A percentile compares a stretch with the other conserved stretches of the same genome.
Evolutionary conservation across 2,797 vertebrate genomes (phyloP).

Genomic region (Pelochelys cantorii): DNA sequence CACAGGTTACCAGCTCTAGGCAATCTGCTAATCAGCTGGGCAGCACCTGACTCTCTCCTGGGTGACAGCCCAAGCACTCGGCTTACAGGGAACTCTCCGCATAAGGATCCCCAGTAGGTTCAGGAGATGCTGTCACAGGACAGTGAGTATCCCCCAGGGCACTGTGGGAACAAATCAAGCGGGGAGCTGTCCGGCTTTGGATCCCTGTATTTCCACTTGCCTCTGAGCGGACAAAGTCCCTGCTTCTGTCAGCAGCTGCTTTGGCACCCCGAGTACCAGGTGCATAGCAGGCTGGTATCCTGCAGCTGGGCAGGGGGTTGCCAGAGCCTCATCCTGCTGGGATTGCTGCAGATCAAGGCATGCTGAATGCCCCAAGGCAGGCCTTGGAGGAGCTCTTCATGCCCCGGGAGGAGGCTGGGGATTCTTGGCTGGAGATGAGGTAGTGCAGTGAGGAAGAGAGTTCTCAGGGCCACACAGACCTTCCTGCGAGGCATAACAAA

Average conservation of each 20-base stretch:
- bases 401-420: constrained; percentile 49
- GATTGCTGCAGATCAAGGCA: constrained; percentile 60
- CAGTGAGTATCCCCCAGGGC: constrained; percentile 28
- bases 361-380: constrained; percentile 37
- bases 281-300: accelerated
- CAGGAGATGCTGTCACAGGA: constrained; percentile 10
- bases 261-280: accelerated
- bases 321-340: background rate
- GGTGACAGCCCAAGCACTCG: too few species aligned
- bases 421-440: constrained; percentile 10
- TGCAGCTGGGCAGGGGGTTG: background rate
- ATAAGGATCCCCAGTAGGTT: background rate
- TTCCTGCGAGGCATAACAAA: background rate
- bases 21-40: too few species aligned
- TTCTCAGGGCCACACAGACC: background rate
- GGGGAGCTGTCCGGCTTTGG: accelerated
- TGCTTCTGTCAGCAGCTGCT: accelerated
- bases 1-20: too few species aligned
- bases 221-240: accelerated
- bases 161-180: background rate
- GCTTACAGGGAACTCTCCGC: background rate
- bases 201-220: background rate
- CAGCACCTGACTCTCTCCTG: too few species aligned
- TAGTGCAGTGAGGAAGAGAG: background rate
- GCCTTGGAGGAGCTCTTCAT: constrained; percentile 47